These are phyloP conservation scores for Chloropsis cyanopogon DNA, from an alignment of 2,113 vertebrate genomes.

Conservation along the genomic window DNA sequence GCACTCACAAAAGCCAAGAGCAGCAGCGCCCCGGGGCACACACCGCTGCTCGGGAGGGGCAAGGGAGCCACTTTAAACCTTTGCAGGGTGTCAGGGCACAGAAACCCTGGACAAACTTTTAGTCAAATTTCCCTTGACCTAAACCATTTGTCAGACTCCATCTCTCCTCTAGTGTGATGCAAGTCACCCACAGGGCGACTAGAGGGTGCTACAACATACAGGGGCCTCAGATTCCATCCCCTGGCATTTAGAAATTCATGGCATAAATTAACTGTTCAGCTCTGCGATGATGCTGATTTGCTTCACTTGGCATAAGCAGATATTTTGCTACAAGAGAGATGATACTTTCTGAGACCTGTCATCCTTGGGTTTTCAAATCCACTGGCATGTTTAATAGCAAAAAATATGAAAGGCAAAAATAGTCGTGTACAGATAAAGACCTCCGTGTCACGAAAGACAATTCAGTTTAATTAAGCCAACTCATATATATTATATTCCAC, in stretches of 20 bases:
- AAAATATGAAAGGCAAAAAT: background rate
- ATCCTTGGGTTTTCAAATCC: conserved; percentile 5
- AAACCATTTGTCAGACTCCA: background rate
- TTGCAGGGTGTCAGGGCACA: fast-evolving
- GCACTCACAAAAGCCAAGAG: background rate
- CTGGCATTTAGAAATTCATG: background rate
- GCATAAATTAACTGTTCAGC: conserved; percentile 28
- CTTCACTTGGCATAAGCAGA: background rate
- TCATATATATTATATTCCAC: background rate
- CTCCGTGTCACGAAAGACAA: background rate
- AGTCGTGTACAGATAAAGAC: background rate
- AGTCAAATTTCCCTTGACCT: background rate
- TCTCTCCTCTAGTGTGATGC: background rate
- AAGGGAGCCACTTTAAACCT: background rate
- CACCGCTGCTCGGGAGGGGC: background rate
- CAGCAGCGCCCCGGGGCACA: too few species aligned
- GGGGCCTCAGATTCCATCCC: background rate
- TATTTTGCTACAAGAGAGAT: background rate
- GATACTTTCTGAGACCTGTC: conserved; percentile 4
- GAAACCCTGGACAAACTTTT: background rate
- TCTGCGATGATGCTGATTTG: background rate
- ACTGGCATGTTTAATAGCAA: background rate
- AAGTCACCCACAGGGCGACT: background rate
- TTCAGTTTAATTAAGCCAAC: conserved; percentile 31
- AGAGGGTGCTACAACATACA: conserved; percentile 26